phyloP scores from a whole-genome alignment of 1,140 invertebrate genomes.

The Drosophila sucinea region DNA sequence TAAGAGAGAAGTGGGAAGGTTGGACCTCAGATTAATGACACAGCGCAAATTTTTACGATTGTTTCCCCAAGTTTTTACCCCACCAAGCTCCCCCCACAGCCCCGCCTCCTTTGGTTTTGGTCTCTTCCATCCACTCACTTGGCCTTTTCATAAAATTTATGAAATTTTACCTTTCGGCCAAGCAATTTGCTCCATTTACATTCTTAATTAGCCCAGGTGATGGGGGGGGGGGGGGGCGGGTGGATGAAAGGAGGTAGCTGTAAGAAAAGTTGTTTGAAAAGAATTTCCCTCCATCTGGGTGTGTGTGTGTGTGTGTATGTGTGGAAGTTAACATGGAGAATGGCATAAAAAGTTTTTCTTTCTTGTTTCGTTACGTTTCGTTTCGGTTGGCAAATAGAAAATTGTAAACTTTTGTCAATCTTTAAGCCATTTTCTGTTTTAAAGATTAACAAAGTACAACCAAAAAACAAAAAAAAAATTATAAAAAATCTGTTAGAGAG shows the following conservation, averaged over 20 bases:
- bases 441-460: slow-evolving; percentile 4
- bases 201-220: slow-evolving; percentile 49
- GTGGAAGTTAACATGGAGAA: slow-evolving; percentile 23
- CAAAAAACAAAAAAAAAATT: not conserved
- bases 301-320: slow-evolving; percentile 2
- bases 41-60: slow-evolving; percentile 62
- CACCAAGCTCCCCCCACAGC: not conserved
- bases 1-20: slow-evolving; percentile 16
- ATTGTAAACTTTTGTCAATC: slow-evolving; percentile 21
- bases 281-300: not conserved
- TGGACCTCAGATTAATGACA: slow-evolving; percentile 59
- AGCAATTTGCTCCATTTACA: slow-evolving; percentile 81
- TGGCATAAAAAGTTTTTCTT: slow-evolving; percentile 18
- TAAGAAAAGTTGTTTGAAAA: slow-evolving; percentile 19
- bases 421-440: slow-evolving; percentile 13
- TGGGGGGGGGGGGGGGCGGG: not conserved
- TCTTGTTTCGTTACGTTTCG: slow-evolving; percentile 17
- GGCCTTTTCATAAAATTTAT: slow-evolving; percentile 49
- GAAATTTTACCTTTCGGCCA: slow-evolving; percentile 48
- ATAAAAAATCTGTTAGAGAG: not conserved
- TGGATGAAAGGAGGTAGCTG: not conserved
- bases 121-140: slow-evolving; percentile 1
- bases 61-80: slow-evolving; percentile 39
- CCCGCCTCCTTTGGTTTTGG: not conserved
- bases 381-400: slow-evolving; percentile 12